Evolutionary conservation across 2,888 invertebrate species (phyloP), one percentile per base, ranked within the genome.

Genomic region (Pocota personata): DNA sequence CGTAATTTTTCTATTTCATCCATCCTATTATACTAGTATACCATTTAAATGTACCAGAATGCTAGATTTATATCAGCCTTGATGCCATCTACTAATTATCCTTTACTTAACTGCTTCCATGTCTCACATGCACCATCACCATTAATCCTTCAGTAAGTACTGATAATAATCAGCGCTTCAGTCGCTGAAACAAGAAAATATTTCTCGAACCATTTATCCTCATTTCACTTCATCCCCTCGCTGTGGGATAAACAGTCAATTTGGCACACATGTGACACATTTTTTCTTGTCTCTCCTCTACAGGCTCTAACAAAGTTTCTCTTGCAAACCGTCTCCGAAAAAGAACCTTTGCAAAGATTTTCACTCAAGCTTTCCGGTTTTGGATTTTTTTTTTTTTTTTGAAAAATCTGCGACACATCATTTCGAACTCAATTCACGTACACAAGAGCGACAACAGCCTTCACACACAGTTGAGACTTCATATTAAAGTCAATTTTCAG

Each of bases 401-500:
- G 5, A 14, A 71, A 71, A 57, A 35, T n/a, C 52, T 77, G 46
- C 55, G 62, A 62, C 78, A 71, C 62, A 64, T 79, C 71, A 79
- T 79, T 72, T 30, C 7, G 24, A 62, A 71, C 62, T 57, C 78
- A 72, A 37, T 62, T 46, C 78, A 79, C 78, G 78, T 79, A 79
- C 71, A 62, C 50, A 52, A 24, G 57, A 27, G 62, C 37, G 71
- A 71, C 62, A 64, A 46, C 71, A 48, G 57, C 21, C 62, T 72
- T 71, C 62, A 58, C 64, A 72, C 64, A 77, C 55, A 66, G 57
- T 48, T 72, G 73, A 72, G 82, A 77, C 37, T 82, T 76, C 71
- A 71, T 66, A 82, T 76, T 82, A 76, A 67, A 67, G 73, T 80
- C 72, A 80, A 80, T 80, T 73, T 73, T 73, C 73, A 58, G 48